These are phyloP conservation scores for Nemotelus nigrinus DNA, from an alignment of 2,888 invertebrate genomes.

Conservation along the genomic window DNA sequence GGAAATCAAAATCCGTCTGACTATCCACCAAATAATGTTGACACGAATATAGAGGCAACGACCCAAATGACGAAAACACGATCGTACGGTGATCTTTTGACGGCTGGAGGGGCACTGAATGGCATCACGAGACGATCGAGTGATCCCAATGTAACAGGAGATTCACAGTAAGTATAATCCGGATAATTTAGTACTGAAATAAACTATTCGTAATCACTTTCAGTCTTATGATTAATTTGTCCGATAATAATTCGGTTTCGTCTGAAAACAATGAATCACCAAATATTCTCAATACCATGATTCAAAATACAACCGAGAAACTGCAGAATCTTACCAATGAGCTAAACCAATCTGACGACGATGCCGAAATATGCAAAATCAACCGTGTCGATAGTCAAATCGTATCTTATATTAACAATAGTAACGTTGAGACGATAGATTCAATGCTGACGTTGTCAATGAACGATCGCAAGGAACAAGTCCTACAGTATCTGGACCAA, in stretches of 20 bases:
- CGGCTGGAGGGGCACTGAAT: slow-evolving; percentile 68
- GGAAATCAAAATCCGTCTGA: slow-evolving; percentile 65
- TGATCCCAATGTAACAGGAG: slow-evolving; percentile 83
- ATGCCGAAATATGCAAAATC: slow-evolving; percentile 46
- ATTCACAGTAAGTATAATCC: slow-evolving; percentile 70
- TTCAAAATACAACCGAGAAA: slow-evolving; percentile 58
- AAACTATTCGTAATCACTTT: slow-evolving; percentile 36
- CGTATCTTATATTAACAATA: background rate
- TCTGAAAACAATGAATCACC: slow-evolving; percentile 58
- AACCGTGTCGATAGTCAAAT: slow-evolving; percentile 40
- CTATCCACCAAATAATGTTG: slow-evolving; percentile 58
- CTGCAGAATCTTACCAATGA: slow-evolving; percentile 59
- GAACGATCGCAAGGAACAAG: slow-evolving; percentile 20
- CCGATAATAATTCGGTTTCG: slow-evolving; percentile 61
- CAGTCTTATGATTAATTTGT: slow-evolving; percentile 59
- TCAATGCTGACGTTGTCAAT: background rate
- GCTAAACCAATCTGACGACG: slow-evolving; percentile 57
- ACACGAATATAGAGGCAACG: slow-evolving; percentile 57
- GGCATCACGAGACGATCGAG: slow-evolving; percentile 78
- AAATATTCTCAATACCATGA: slow-evolving; percentile 57
- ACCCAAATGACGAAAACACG: slow-evolving; percentile 82
- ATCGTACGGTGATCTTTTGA: slow-evolving; percentile 85
- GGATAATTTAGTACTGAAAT: background rate
- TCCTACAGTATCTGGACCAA: background rate
- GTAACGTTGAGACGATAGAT: background rate